These are phyloP conservation scores for Parus major DNA, from an alignment of 2,113 vertebrate species.

Conservation along the genomic window DNA sequence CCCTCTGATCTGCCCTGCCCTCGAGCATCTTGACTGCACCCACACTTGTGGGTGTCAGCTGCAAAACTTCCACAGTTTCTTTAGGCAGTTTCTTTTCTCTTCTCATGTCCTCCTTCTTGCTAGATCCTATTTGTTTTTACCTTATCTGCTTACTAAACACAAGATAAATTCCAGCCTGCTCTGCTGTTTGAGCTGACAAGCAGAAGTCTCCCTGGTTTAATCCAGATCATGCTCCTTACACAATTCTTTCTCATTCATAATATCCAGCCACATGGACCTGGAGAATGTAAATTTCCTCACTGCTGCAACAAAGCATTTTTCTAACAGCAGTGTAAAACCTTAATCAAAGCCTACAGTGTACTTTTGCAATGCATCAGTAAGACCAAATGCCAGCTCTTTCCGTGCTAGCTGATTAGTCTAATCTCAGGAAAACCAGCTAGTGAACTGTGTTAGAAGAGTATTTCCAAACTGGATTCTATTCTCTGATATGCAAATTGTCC, in stretches of 20 bases:
- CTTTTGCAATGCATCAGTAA: constrained; percentile 10
- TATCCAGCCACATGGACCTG: neutral
- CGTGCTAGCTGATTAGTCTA: neutral
- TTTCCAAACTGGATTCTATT: constrained; percentile 5
- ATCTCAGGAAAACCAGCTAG: constrained; percentile 37
- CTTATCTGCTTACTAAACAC: neutral
- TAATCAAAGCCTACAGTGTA: constrained; percentile 27
- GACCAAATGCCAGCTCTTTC: constrained; percentile 7
- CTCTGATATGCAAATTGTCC: neutral
- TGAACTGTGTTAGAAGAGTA: neutral
- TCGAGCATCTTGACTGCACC: neutral
- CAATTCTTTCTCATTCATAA: neutral
- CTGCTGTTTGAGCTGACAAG: neutral
- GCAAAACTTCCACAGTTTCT: neutral
- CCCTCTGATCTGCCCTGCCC: neutral
- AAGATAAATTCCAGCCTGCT: neutral
- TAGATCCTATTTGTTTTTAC: neutral
- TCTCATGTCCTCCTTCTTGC: neutral
- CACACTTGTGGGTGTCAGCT: neutral
- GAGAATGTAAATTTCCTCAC: neutral
- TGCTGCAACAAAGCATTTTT: neutral
- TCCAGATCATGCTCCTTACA: neutral
- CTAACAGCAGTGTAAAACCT: neutral
- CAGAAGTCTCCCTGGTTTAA: neutral
- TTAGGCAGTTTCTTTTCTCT: neutral